A percentile compares a stretch with the other conserved stretches of the same genome.
These are phyloP conservation scores for Sebastes ruberrimus DNA, from an alignment of 2,797 vertebrate species.

Conservation along the genomic window DNA sequence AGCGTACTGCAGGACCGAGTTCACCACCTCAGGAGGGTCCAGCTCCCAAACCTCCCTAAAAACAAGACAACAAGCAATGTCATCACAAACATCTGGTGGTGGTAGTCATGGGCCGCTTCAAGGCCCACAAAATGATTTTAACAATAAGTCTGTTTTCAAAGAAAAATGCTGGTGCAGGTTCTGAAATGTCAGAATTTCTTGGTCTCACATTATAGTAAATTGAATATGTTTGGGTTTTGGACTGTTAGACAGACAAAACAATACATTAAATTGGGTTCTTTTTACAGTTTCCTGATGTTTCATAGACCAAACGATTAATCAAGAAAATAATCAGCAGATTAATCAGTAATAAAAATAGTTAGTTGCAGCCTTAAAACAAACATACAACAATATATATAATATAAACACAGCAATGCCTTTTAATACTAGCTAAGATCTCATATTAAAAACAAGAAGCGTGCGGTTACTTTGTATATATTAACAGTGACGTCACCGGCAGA, in stretches of 20 bases:
- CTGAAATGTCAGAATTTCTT: background rate
- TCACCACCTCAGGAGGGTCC: constrained; percentile 82
- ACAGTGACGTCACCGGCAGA: rapidly evolving
- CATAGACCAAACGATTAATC: background rate
- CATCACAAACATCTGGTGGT: background rate
- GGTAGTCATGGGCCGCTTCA: background rate
- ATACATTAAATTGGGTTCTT: background rate
- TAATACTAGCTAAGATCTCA: background rate
- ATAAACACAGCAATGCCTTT: background rate
- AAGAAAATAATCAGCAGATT: no score
- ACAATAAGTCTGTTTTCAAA: background rate
- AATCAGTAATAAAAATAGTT: no score
- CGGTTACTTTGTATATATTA: background rate
- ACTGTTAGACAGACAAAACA: background rate
- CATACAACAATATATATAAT: background rate
- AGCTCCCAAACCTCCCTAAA: constrained; percentile 82
- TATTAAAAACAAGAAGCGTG: background rate
- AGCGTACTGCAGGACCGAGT: constrained; percentile 82
- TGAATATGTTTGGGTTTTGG: background rate
- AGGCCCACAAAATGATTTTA: background rate
- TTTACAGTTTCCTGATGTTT: background rate
- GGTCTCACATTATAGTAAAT: background rate
- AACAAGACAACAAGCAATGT: background rate
- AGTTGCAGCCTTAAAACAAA: background rate
- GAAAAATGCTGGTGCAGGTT: background rate